Percentiles rank a stretch among this genome's conserved stretches.
Evolutionary conservation across 2,797 vertebrate species (phyloP).

Genomic region (Discoglossus pictus): DNA sequence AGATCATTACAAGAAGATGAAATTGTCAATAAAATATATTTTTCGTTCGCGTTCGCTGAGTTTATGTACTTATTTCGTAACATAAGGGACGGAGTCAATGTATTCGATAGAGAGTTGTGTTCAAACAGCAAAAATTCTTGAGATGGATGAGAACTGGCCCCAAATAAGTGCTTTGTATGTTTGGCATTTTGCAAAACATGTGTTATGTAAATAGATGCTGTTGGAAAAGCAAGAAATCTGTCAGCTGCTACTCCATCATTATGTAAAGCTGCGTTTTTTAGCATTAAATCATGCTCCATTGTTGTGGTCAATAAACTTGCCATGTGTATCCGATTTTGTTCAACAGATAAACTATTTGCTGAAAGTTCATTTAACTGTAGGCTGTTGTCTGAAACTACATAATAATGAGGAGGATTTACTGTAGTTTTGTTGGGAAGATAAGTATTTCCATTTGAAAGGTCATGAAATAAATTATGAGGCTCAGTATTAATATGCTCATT

Average conservation of each 20-base stretch:
- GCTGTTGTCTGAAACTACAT: conserved; percentile 53
- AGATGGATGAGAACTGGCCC: conserved; percentile 33
- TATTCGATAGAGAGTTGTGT: conserved; percentile 33
- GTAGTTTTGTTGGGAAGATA: conserved; percentile 23
- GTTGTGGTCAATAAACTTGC: conserved; percentile 22
- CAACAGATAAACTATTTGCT: conserved; percentile 47
- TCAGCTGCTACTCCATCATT: conserved; percentile 31
- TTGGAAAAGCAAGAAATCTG: conserved; percentile 14
- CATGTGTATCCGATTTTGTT: conserved; percentile 29
- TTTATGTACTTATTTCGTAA: conserved; percentile 50
- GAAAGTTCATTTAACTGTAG: conserved; percentile 44
- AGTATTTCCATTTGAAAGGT: conserved; percentile 54
- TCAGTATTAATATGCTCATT: conserved; percentile 52
- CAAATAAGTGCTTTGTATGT: conserved; percentile 38
- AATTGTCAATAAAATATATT: background rate
- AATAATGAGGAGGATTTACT: conserved; percentile 44
- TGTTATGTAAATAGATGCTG: conserved; percentile 5
- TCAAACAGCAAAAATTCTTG: conserved; percentile 29
- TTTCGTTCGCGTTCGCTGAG: conserved; percentile 30
- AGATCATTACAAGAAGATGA: conserved; percentile 46
- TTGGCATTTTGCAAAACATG: conserved; percentile 50
- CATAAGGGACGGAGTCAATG: conserved; percentile 40
- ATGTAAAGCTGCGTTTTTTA: conserved; percentile 43
- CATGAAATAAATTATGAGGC: conserved; percentile 54
- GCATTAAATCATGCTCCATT: conserved; percentile 38